Conservation (phyloP, 2,797 vertebrate species). For the Myotis planiceps region DNA sequence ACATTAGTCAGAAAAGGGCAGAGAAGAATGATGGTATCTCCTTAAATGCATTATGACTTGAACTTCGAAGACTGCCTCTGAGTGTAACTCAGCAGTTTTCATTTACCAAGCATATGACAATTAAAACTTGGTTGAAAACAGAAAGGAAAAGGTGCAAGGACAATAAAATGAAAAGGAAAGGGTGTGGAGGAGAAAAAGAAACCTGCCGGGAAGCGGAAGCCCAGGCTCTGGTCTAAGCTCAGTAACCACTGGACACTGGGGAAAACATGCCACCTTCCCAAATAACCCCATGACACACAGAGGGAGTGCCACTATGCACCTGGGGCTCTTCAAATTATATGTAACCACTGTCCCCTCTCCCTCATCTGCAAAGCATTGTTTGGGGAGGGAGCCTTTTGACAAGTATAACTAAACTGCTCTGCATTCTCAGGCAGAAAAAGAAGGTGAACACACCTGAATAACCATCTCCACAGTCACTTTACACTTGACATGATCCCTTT, state of each 20-base stretch:
- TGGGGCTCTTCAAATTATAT: neutral
- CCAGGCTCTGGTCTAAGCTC: neutral
- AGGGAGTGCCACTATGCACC: rapidly evolving
- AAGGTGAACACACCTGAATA: neutral
- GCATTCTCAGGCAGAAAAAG: neutral
- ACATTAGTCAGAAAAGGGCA: neutral
- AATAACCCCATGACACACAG: rapidly evolving
- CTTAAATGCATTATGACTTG: neutral
- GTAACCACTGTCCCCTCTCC: neutral
- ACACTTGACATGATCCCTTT: neutral
- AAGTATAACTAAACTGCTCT: neutral
- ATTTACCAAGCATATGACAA: neutral
- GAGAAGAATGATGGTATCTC: neutral
- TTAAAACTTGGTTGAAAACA: neutral
- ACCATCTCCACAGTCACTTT: neutral
- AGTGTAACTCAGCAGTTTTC: neutral
- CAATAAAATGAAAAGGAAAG: neutral
- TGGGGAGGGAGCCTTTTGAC: neutral
- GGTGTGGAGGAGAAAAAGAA: neutral
- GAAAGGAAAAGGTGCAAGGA: neutral
- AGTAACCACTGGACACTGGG: rapidly evolving
- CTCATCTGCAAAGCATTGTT: neutral
- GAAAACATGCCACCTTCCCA: neutral
- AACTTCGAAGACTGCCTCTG: neutral
- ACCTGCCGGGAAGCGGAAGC: neutral